phyloP scores from a whole-genome alignment of 2,888 invertebrate genomes.

The Adelphocoris suturalis region DNA sequence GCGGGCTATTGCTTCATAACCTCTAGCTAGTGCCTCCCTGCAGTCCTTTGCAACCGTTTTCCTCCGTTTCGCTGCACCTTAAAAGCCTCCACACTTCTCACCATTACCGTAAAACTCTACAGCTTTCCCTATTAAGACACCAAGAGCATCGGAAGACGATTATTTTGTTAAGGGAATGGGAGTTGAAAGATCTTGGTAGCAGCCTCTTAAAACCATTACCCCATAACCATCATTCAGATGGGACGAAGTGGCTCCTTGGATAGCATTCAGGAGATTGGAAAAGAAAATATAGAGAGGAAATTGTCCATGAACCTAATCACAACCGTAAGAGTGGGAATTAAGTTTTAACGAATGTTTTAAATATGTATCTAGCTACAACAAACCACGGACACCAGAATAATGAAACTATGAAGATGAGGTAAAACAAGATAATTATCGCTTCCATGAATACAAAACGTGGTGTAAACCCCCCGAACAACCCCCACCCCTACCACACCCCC shows the following conservation, averaged over 20 bases:
- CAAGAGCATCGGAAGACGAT: background rate
- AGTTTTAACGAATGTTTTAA: no score
- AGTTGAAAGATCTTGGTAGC: background rate
- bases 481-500: no score
- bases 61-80: slow-evolving; percentile 18
- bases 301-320: no score
- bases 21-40: background rate
- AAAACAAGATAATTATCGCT: no score
- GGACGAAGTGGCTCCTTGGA: background rate
- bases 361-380: no score
- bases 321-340: no score
- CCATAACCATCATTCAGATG: background rate
- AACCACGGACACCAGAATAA: no score
- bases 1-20: slow-evolving; percentile 46
- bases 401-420: no score
- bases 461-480: no score
- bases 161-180: background rate
- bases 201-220: background rate
- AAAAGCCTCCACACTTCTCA: background rate
- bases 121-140: slow-evolving; percentile 7
- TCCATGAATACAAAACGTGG: no score
- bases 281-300: no score
- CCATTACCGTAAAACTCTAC: slow-evolving; percentile 31
- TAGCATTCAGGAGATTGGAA: no score
- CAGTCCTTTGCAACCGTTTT: slow-evolving; percentile 26